These are phyloP conservation scores for Quadroppia sp. DNA, from an alignment of 2,888 invertebrate species.

Conservation along the genomic window DNA sequence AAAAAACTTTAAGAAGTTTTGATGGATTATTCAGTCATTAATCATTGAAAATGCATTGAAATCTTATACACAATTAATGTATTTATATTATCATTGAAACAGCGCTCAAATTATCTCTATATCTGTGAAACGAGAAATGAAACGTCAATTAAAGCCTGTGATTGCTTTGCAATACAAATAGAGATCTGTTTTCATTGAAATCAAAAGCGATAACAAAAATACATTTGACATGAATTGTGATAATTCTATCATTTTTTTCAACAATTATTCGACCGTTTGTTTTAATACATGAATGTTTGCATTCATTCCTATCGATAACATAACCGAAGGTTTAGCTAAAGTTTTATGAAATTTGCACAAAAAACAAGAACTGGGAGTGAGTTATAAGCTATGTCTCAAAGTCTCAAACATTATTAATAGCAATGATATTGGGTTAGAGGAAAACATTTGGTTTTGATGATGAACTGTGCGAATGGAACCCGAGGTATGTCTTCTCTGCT, in stretches of 20 bases:
- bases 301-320: background rate
- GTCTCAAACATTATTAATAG: constrained; percentile 38
- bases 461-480: constrained; percentile 25
- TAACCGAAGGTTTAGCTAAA: background rate
- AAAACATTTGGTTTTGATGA: constrained; percentile 36
- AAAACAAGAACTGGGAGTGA: background rate
- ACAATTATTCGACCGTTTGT: no score
- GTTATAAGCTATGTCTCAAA: constrained; percentile 9
- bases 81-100: background rate
- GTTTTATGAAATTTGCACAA: background rate
- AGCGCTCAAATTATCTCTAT: background rate
- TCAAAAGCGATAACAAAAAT: no score
- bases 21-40: constrained; percentile 30
- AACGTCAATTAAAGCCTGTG: no score
- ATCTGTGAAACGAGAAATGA: background rate
- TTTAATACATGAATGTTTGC: background rate
- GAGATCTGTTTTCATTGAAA: no score
- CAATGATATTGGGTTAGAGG: constrained; percentile 31
- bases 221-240: no score
- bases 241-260: no score
- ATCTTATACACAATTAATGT: background rate
- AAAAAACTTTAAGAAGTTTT: constrained; percentile 6
- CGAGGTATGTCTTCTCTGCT: background rate
- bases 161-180: no score
- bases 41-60: constrained; percentile 10